A percentile compares a stretch with the other conserved stretches of the same genome.
Evolutionary conservation across 2,113 vertebrate species (phyloP).

Genomic region (Micromys minutus): DNA sequence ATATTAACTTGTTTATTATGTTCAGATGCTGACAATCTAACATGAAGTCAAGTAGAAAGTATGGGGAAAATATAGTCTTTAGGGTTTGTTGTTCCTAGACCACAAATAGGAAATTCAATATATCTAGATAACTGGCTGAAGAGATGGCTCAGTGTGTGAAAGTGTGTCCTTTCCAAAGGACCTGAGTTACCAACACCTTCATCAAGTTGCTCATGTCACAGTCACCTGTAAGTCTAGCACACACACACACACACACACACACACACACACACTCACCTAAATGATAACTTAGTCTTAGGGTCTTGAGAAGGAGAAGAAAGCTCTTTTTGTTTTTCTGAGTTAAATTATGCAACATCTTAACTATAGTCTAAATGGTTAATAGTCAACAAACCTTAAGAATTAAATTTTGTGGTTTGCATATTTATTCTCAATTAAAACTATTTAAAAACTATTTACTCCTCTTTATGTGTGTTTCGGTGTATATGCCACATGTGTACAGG

Average conservation of each 20-base stretch:
- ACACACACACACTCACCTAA: not conserved
- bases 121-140: not conserved
- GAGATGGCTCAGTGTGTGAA: not conserved
- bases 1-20: not conserved
- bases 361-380: constrained; percentile 1
- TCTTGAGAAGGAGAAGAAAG: not conserved
- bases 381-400: not conserved
- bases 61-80: not conserved
- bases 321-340: not conserved
- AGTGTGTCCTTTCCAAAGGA: not conserved
- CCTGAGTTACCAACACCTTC: too few species aligned
- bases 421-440: not conserved
- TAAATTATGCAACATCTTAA: not conserved
- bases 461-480: not conserved
- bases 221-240: not conserved
- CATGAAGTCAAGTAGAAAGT: not conserved
- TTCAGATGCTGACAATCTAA: not conserved
- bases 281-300: not conserved
- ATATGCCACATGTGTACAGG: too few species aligned
- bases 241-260: not conserved
- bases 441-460: not conserved
- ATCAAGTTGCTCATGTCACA: too few species aligned
- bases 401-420: not conserved
- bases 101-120: not conserved
- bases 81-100: not conserved